These are phyloP conservation scores for Unio pictorum DNA, from an alignment of 2,888 invertebrate species.

Conservation along the genomic window DNA sequence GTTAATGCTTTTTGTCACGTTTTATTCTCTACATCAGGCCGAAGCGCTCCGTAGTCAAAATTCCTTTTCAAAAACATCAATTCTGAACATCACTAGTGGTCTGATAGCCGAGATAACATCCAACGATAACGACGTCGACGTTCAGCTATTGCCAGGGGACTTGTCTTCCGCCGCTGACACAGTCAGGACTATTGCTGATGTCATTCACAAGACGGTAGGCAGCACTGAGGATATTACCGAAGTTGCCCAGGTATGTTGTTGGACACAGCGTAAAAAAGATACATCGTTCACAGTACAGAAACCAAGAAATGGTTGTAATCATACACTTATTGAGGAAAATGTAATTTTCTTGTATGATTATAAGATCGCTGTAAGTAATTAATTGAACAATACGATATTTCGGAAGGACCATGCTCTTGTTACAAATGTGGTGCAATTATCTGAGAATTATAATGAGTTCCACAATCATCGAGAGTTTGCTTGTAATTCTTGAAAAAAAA, in stretches of 20 bases:
- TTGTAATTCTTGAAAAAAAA: too few relatives aligned
- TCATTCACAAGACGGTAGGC: slow-evolving; percentile 19
- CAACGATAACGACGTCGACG: slow-evolving; percentile 2
- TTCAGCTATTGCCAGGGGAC: slow-evolving; percentile 49
- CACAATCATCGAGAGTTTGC: too few relatives aligned
- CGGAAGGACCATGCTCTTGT: too few relatives aligned
- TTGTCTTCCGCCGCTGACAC: slow-evolving; percentile 39
- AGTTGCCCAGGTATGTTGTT: slow-evolving; percentile 29
- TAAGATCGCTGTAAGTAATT: too few relatives aligned
- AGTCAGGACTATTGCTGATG: slow-evolving; percentile 35
- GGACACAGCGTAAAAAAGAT: background rate
- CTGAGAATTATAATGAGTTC: too few relatives aligned
- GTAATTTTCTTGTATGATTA: too few relatives aligned
- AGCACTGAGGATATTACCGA: slow-evolving; percentile 11
- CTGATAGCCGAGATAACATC: slow-evolving; percentile 6
- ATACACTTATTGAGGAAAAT: too few relatives aligned
- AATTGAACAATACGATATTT: too few relatives aligned
- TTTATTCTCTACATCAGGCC: slow-evolving; percentile 7
- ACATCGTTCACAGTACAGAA: too few relatives aligned
- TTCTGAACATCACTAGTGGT: slow-evolving; percentile 13
- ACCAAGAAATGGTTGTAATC: too few relatives aligned
- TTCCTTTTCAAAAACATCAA: slow-evolving; percentile 2
- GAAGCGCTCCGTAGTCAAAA: slow-evolving; percentile 6
- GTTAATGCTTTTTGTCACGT: background rate
- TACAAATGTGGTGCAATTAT: too few relatives aligned